Evolutionary conservation across 2,113 vertebrate genomes (phyloP).

Genomic region (Delphinapterus leucas): DNA sequence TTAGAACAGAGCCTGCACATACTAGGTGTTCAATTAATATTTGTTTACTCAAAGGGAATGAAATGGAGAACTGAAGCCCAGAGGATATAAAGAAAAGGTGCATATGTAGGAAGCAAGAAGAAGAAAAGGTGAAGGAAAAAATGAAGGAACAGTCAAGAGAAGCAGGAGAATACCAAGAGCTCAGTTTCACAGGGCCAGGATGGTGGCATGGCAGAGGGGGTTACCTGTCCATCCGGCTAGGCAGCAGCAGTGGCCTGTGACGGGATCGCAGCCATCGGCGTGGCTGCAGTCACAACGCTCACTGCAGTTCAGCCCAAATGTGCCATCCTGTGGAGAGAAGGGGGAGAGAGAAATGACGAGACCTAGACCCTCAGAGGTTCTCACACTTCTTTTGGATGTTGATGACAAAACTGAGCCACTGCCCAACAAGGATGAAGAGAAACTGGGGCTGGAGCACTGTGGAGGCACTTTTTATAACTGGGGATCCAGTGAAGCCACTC

Average conservation of each 20-base stretch:
- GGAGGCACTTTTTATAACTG: background rate
- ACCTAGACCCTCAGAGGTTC: background rate
- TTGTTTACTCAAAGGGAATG: background rate
- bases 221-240: conserved; percentile 97
- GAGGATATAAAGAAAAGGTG: background rate
- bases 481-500: background rate
- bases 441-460: background rate
- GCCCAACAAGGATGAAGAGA: background rate
- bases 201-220: background rate
- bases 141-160: background rate
- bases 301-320: conserved; percentile 92
- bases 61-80: background rate
- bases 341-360: background rate
- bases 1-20: background rate
- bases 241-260: conserved; percentile 95
- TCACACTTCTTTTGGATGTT: background rate
- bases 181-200: background rate
- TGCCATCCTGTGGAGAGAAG: conserved; percentile 89
- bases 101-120: background rate
- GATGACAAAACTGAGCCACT: background rate
- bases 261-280: conserved; percentile 92
- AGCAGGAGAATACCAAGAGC: background rate
- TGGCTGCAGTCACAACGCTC: conserved; percentile 95
- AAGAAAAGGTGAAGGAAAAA: background rate
- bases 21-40: background rate